These are phyloP conservation scores for Heliconius eleuchia DNA, from an alignment of 1,140 invertebrate species.

Conservation along the genomic window DNA sequence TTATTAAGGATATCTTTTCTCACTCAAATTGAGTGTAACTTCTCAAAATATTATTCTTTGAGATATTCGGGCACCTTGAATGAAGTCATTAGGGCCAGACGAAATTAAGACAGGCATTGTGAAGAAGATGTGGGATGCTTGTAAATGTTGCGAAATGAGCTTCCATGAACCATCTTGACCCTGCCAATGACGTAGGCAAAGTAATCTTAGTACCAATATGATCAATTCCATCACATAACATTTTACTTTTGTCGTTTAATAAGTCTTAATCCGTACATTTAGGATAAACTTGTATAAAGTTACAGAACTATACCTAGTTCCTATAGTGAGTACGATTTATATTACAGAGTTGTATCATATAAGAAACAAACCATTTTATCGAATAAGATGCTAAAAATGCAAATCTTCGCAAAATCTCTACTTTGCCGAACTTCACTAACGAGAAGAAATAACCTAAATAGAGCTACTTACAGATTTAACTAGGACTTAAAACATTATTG, in stretches of 20 bases:
- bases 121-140: slow-evolving; percentile 48
- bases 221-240: too few species aligned
- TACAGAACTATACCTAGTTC: too few species aligned
- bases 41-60: background rate
- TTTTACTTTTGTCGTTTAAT: too few species aligned
- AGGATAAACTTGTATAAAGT: too few species aligned
- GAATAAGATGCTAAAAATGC: too few species aligned
- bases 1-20: background rate
- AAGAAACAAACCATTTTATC: too few species aligned
- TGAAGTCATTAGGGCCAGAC: slow-evolving; percentile 25
- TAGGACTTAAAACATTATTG: slow-evolving; percentile 49
- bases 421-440: background rate
- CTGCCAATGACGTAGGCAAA: slow-evolving; percentile 55
- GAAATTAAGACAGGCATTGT: slow-evolving; percentile 45
- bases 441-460: background rate
- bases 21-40: background rate
- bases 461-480: slow-evolving; percentile 35
- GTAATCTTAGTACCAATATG: slow-evolving; percentile 55
- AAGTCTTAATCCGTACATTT: too few species aligned
- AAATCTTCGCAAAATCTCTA: too few species aligned
- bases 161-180: slow-evolving; percentile 60
- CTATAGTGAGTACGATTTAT: too few species aligned
- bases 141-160: slow-evolving; percentile 57
- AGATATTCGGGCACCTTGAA: slow-evolving; percentile 1
- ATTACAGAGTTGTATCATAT: too few species aligned